These are phyloP conservation scores for Phymastichus coffea DNA, from an alignment of 1,140 invertebrate genomes.

Conservation along the genomic window DNA sequence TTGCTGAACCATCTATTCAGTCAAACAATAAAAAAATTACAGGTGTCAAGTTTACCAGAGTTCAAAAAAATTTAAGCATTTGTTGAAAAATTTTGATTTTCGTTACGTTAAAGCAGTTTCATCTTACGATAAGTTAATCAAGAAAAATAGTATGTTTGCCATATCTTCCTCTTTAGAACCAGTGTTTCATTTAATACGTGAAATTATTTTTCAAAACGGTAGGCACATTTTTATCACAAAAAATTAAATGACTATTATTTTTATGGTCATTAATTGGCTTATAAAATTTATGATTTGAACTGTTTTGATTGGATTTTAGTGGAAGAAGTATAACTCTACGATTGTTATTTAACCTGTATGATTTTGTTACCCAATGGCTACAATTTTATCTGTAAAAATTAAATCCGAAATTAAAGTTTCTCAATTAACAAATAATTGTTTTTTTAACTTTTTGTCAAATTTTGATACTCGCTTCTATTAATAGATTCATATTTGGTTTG, in stretches of 20 bases:
- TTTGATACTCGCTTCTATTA: too few relatives aligned
- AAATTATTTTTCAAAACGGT: not conserved
- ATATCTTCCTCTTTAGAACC: too few relatives aligned
- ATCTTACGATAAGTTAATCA: not conserved
- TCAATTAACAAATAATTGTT: too few relatives aligned
- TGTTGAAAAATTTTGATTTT: not conserved
- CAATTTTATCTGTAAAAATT: too few relatives aligned
- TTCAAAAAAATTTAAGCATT: not conserved
- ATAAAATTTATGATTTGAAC: not conserved
- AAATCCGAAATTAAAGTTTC: too few relatives aligned
- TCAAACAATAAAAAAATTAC: not conserved
- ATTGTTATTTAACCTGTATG: too few relatives aligned
- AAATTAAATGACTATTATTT: not conserved
- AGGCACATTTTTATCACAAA: not conserved
- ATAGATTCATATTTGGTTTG: too few relatives aligned
- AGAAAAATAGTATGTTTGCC: not conserved
- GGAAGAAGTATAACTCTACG: too few relatives aligned
- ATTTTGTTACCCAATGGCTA: too few relatives aligned
- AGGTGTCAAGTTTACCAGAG: not conserved
- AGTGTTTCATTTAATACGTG: not conserved
- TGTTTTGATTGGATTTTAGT: not conserved
- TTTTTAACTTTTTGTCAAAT: too few relatives aligned
- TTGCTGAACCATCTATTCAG: too few relatives aligned
- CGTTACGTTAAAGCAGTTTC: not conserved
- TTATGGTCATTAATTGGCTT: not conserved